Conservation (phyloP, 2,113 vertebrate species). For the Ploceus nigricollis region DNA sequence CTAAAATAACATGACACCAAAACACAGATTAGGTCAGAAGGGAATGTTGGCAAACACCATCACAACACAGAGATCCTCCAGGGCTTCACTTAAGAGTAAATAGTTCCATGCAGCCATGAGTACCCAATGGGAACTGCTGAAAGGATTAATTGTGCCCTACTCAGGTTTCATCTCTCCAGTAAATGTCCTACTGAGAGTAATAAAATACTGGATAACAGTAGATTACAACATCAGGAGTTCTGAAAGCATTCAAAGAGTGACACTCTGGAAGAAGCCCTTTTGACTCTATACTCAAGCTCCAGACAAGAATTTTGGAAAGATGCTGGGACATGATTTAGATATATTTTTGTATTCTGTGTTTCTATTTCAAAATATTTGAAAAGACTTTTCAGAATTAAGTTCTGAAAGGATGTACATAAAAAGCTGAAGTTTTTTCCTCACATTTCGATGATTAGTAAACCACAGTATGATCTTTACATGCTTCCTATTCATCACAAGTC, state of each 20-base stretch:
- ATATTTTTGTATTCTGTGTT: background rate
- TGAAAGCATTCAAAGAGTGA: background rate
- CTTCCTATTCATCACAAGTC: background rate
- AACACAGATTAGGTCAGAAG: background rate
- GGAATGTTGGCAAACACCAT: background rate
- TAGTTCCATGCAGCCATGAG: rapidly evolving
- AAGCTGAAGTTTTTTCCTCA: background rate
- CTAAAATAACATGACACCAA: background rate
- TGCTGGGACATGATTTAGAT: background rate
- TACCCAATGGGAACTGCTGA: background rate
- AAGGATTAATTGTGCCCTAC: background rate
- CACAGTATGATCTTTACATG: background rate
- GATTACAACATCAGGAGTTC: background rate
- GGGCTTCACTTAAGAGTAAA: background rate
- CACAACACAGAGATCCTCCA: background rate
- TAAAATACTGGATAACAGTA: background rate
- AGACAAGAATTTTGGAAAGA: background rate
- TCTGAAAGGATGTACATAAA: background rate
- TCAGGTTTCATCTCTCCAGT: background rate
- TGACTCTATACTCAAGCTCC: background rate
- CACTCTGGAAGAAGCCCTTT: background rate
- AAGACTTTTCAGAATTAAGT: background rate
- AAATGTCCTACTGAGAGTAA: background rate
- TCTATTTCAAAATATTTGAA: background rate
- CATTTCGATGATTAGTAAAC: background rate